Evolutionary conservation across 2,113 vertebrate species (phyloP).

Genomic region (Stercorarius parasiticus): DNA sequence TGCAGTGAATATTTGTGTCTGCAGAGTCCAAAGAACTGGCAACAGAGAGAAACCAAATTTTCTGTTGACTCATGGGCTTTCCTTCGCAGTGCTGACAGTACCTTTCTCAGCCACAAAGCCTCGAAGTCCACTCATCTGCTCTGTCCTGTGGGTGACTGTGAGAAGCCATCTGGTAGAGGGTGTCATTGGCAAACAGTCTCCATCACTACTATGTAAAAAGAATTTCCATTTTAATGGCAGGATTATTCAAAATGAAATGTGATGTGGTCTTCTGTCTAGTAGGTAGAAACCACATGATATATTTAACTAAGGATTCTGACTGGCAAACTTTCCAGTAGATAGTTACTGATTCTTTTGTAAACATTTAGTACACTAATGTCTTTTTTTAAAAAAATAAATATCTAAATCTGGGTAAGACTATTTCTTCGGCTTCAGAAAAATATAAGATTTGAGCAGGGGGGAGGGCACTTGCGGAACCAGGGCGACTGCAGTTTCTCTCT

Average conservation of each 20-base stretch:
- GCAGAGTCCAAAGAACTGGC: background rate
- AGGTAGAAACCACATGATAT: background rate
- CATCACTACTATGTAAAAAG: background rate
- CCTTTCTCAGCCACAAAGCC: background rate
- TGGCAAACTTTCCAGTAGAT: background rate
- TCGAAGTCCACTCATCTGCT: background rate
- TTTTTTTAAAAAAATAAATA: background rate
- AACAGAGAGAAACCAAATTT: background rate
- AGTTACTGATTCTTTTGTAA: background rate
- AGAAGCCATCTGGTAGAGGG: background rate
- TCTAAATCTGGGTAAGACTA: background rate
- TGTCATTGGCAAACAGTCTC: background rate
- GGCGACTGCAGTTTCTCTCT: background rate
- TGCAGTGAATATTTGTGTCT: conserved; percentile 28
- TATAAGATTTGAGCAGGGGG: background rate
- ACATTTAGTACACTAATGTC: background rate
- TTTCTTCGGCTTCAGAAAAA: background rate
- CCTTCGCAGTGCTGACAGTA: background rate
- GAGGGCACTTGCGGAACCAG: too few species aligned
- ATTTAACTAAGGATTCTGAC: background rate
- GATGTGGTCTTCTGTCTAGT: background rate
- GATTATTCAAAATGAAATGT: background rate
- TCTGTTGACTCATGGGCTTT: conserved; percentile 34
- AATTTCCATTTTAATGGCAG: background rate
- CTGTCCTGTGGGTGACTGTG: background rate